These are phyloP conservation scores for Blastobasis adustella DNA, from an alignment of 2,888 invertebrate species.

Conservation along the genomic window DNA sequence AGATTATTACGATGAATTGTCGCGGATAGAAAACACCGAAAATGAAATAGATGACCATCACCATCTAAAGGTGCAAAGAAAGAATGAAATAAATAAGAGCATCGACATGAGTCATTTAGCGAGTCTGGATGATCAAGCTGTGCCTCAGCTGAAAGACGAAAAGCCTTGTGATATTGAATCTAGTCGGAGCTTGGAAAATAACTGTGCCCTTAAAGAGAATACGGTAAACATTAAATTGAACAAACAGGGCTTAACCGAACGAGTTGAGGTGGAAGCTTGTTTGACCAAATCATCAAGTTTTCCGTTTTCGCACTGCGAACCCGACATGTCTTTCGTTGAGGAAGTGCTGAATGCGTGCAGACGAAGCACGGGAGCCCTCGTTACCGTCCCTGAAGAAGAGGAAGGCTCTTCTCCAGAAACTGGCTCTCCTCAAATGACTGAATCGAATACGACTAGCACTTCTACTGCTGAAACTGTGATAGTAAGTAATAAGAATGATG, in stretches of 20 bases:
- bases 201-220: conserved; percentile 56
- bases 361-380: conserved; percentile 60
- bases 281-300: conserved; percentile 58
- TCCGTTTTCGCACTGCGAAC: conserved; percentile 41
- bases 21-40: conserved; percentile 52
- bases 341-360: conserved; percentile 64
- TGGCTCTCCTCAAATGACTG: conserved; percentile 76
- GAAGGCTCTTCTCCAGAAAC: conserved; percentile 72
- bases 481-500: conserved; percentile 74
- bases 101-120: conserved; percentile 43
- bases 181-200: conserved; percentile 48
- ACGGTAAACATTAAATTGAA: conserved; percentile 59
- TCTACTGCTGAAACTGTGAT: conserved; percentile 84
- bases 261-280: conserved; percentile 36
- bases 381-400: conserved; percentile 78
- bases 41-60: conserved; percentile 62
- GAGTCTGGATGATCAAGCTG: conserved; percentile 33
- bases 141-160: conserved; percentile 38
- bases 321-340: conserved; percentile 60
- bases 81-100: conserved; percentile 64
- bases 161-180: conserved; percentile 46
- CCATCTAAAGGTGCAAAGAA: conserved; percentile 59
- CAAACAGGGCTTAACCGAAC: conserved; percentile 35
- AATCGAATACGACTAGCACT: conserved; percentile 78
- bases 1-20: conserved; percentile 51